Evolutionary conservation across 2,113 vertebrate genomes (phyloP), one percentile per base, ranked within the genome.

Genomic region (Gobio gobio): DNA sequence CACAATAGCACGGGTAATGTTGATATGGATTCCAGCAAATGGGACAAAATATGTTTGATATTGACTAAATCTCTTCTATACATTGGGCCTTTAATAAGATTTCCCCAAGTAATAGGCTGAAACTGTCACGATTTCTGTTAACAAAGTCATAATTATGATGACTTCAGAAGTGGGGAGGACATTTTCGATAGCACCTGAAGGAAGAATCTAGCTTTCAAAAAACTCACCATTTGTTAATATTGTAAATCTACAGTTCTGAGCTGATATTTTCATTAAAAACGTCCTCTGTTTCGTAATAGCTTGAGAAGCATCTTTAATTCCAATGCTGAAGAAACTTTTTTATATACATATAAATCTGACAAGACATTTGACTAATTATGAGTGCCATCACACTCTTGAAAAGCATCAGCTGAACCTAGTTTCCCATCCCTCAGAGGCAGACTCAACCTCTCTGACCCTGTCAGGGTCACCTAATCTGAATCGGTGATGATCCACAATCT

Each of bases 401-500:
- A 47, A 47, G 72, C 72, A 49, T 43, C 43, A 49, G 22, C 43
- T 74, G 72, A 47, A 45, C 40, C 74, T 29, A 26, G 72, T 86
- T 92, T 91, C 86, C 54, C 72, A 51, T 75, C 43, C n/a, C 43
- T 33, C 24, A 36, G 29, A 49, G 77, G 22, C 22, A 59, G 68
- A 33, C 10, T 64, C 51, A 24, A 86, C 40, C 47, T 29, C 59
- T 40, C 26, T 68, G 54, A 80, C 54, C 78, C 66, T 51, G 40
- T 63, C 54, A 58, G 36, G 43, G 43, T 74, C 51, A 63, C 49
- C 51, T 77, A 83, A 76, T 63, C 47, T 70, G 54, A 61, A 49
- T 83, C 73, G 3, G 78, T 58, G 49, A 82, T 81, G 58, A 59
- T 86, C 91, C 86, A 88, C 85, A 82, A 68, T 10, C 80, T 72